Percentiles rank a stretch among this genome's conserved stretches.
Conservation (phyloP, 2,888 invertebrate genomes). For the Acleris laterana region DNA sequence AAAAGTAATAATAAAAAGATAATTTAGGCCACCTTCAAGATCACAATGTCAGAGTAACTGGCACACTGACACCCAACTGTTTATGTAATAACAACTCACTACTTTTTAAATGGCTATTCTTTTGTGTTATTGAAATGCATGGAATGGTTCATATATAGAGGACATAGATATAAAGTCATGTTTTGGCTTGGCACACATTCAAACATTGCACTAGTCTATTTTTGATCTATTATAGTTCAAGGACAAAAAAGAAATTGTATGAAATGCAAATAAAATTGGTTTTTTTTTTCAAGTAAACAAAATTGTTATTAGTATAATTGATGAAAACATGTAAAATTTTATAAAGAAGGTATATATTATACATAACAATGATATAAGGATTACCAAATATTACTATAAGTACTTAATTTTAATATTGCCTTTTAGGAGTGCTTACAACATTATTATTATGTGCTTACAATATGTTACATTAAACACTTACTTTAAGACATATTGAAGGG, state of each 20-base stretch:
- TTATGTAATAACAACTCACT: constrained; percentile 29
- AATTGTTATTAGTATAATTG: no score
- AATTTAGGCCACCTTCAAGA: constrained; percentile 51
- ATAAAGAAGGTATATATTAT: no score
- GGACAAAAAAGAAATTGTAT: constrained; percentile 40
- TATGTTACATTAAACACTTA: no score
- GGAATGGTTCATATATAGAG: constrained; percentile 10
- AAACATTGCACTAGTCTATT: constrained; percentile 45
- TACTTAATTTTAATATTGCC: no score
- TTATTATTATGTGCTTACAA: no score
- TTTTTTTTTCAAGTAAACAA: neutral
- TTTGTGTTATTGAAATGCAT: neutral
- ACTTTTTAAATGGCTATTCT: constrained; percentile 1
- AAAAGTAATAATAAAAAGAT: constrained; percentile 42
- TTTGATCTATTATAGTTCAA: constrained; percentile 50
- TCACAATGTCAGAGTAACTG: constrained; percentile 52
- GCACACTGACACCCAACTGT: constrained; percentile 45
- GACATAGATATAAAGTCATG: constrained; percentile 9
- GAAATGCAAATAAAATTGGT: neutral
- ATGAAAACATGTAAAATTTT: no score
- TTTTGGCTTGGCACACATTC: constrained; percentile 51
- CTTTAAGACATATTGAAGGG: no score
- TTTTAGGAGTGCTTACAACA: no score
- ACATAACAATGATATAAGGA: no score
- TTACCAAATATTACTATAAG: no score